Base-by-base conservation (phyloP, 2,113 vertebrate species). In the Eidolon helvum region DNA sequence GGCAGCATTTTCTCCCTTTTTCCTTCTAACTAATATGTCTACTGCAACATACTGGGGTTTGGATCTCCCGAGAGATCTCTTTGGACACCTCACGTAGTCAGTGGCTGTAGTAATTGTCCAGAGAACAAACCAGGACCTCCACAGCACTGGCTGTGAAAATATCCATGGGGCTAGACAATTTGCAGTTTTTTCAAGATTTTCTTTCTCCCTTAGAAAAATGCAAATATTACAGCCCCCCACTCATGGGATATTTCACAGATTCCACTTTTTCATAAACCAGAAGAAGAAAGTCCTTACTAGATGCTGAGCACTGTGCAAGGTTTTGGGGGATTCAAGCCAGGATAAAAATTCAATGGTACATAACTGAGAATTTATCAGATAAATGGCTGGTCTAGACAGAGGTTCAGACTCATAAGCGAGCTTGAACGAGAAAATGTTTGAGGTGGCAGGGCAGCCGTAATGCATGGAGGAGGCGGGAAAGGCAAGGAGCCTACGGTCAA, bases 391-490 rank as follows among this genome's bases (percentile, higher is more conserved):
- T 19, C 43, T n/a, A 26, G 40, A 18, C 5, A 30, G 45, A 40
- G 28, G 16, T 14, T 68, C 12, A 69, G 75, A 68, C 48, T 63
- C 55, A 33, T 2, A 5, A 6, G 30, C 3, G 6, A 35, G 30
- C 12, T 28, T 33, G 30, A 45, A 0, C 0, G 10, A 9, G 21
- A 57, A 4, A 15, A 15, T 1, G 6, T 35, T 28, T 26, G 43
- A 21, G 14, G 38, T 0, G 5, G 7, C 21, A 18, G 18, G n/a
- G 69, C 4, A 40, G 26, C 6, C 59, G 22, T 3, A 30, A 30
- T 2, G 28, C 80, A 24, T 1, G 30, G 40, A 68, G 22, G 12
- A 53, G 22, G 24, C 26, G 21, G 55, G 38, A 57, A 19, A 55
- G 7, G 35, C 48, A 87, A 75, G 61, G 48, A 68, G 5, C 1